A percentile compares a stretch with the other conserved stretches of the same genome.
phyloP scores from a whole-genome alignment of 2,797 vertebrate species.

The Percopsis omiscomaycus region DNA sequence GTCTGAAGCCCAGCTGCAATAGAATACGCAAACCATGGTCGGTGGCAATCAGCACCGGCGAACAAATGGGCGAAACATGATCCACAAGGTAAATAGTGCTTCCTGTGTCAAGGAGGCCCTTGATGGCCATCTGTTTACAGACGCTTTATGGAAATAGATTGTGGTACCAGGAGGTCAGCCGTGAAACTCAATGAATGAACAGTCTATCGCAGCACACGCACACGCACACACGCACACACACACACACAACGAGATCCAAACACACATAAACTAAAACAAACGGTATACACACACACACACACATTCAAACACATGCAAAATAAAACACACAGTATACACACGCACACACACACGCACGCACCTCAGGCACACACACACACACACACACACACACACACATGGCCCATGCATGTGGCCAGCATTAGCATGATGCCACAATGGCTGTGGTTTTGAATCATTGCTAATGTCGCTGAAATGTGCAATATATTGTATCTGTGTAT shows the following conservation, averaged over 20 bases:
- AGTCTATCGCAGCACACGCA: background rate
- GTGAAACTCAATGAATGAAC: background rate
- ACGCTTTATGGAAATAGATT: slow-evolving; percentile 16
- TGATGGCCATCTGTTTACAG: slow-evolving; percentile 21
- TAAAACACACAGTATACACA: background rate
- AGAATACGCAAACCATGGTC: slow-evolving; percentile 30
- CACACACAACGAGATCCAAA: background rate
- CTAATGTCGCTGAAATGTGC: background rate
- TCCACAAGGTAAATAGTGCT: slow-evolving; percentile 34
- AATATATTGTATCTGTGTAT: background rate
- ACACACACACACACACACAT: background rate
- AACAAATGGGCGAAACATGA: slow-evolving; percentile 52
- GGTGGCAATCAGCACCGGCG: slow-evolving; percentile 32
- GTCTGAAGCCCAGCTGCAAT: slow-evolving; percentile 34
- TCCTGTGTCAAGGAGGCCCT: slow-evolving; percentile 24
- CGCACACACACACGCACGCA: too few relatives aligned
- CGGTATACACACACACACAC: background rate
- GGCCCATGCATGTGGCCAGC: too few relatives aligned
- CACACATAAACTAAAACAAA: too few relatives aligned
- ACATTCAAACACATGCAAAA: background rate
- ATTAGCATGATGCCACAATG: too few relatives aligned
- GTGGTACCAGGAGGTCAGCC: slow-evolving; percentile 6
- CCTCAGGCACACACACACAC: too few relatives aligned
- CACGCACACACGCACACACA: too few relatives aligned
- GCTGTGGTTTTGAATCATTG: background rate